Evolutionary conservation across 2,797 vertebrate species (phyloP), one percentile per base, ranked within the genome.

Genomic region (Sandelia bainsii): DNA sequence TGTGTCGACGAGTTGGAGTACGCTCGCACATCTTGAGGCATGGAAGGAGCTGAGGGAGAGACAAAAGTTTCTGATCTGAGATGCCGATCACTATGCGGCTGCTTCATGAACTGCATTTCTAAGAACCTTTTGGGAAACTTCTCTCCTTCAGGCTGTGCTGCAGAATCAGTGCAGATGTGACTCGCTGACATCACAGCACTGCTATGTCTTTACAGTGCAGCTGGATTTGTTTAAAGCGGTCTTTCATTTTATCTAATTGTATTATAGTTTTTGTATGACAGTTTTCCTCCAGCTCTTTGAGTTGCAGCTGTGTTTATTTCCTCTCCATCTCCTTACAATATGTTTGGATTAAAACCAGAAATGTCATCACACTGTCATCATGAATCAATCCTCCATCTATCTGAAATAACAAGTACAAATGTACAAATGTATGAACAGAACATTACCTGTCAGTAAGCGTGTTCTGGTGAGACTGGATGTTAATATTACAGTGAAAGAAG

Each of bases 1-100:
- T 96, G 96, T 2, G 96, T 96, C 0, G 98, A 98, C 1, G 97
- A 97, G 89, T 99, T 99, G 0, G 98, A 98, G 53, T 96, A 97
- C 0, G 95, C 97, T 32, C 97, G 95, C 20, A 98, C 94, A 46
- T 99, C 97, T 84, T 96, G 92, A 5, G 98, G 97, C 88, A 98
- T 96, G 52, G 98, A 98, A 62, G 98, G 98, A 19, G 95, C 98
- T 99, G 79, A 48, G 39, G 72, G 62, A 62, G 22, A 67, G 25
- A 32, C 7, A 71, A 25, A 49, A 39, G 52, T 10, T 12, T 51
- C 22, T 49, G 40, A 67, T 56, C 27, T 58, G 11, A 40, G 25
- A 14, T n/a, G 44, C 17, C 8, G 39, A 50, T 71, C 56, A 39
- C 39, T 20, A 32, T 57, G 62, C 4, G 11, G 58, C 39, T 52